These are phyloP conservation scores for Pluvialis apricaria DNA, from an alignment of 2,113 vertebrate species.

Conservation along the genomic window DNA sequence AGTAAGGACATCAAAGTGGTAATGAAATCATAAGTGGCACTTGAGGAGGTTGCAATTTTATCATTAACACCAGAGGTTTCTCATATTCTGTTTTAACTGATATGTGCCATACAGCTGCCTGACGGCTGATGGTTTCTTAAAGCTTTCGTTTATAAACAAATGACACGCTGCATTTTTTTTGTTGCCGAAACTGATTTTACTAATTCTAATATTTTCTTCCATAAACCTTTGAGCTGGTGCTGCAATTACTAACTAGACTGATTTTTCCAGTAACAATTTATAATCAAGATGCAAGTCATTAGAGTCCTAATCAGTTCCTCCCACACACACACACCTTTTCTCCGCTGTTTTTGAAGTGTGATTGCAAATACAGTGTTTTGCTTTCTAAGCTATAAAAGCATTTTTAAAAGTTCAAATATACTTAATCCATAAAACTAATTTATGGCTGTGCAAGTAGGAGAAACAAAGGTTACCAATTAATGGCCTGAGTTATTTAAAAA, in stretches of 20 bases:
- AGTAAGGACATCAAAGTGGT: background rate
- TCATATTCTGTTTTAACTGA: background rate
- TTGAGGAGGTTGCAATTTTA: background rate
- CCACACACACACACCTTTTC: background rate
- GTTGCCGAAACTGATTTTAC: background rate
- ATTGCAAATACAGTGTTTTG: slow-evolving; percentile 36
- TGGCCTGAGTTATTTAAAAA: slow-evolving; percentile 75
- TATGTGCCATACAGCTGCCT: background rate
- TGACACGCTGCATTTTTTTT: background rate
- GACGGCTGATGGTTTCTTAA: background rate
- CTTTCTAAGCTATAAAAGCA: slow-evolving; percentile 74
- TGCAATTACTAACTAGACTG: slow-evolving; percentile 1
- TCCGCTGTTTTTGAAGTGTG: background rate
- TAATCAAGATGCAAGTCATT: background rate
- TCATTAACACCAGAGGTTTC: background rate
- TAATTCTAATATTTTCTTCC: background rate
- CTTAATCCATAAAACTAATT: slow-evolving; percentile 84
- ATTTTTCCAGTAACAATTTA: slow-evolving; percentile 22
- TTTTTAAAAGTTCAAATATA: slow-evolving; percentile 79
- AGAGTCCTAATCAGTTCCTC: background rate
- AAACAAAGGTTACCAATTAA: slow-evolving; percentile 79
- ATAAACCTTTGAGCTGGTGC: background rate
- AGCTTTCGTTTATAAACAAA: background rate
- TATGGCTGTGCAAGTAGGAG: slow-evolving; percentile 66
- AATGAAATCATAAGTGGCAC: background rate